These are phyloP conservation scores for Chrysemys picta DNA, from an alignment of 2,113 vertebrate genomes.

Conservation along the genomic window DNA sequence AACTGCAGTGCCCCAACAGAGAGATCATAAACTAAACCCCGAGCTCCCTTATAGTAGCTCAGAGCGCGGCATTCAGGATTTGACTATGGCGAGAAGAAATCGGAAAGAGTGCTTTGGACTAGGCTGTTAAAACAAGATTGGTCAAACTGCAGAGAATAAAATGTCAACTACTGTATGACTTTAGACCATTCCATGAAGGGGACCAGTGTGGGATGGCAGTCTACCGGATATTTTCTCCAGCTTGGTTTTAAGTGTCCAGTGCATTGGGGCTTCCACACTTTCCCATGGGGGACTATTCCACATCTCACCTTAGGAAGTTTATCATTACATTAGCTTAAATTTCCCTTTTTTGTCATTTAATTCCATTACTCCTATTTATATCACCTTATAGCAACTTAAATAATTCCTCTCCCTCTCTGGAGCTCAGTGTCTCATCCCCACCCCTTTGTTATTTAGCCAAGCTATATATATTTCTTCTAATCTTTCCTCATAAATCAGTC, in stretches of 20 bases:
- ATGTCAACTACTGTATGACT: neutral
- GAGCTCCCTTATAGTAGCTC: neutral
- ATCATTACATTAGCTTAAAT: neutral
- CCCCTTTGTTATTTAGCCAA: neutral
- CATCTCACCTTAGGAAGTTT: neutral
- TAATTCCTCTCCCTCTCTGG: neutral
- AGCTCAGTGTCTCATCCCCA: conserved; percentile 33
- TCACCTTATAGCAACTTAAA: neutral
- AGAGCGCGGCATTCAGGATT: fast-evolving
- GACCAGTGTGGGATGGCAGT: neutral
- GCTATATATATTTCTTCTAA: neutral
- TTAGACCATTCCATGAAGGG: neutral
- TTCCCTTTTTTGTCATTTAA: neutral
- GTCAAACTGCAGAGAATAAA: neutral
- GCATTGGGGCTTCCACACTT: neutral
- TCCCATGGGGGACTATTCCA: neutral
- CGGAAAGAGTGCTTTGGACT: neutral
- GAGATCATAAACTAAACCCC: neutral
- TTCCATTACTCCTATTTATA: neutral
- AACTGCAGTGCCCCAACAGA: neutral
- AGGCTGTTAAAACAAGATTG: neutral
- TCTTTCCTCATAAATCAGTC: neutral
- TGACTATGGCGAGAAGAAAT: neutral
- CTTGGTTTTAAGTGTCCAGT: neutral
- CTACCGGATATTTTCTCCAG: neutral